Evolutionary conservation across 2,797 vertebrate species (phyloP).

Genomic region (Syndactyla subalaris): DNA sequence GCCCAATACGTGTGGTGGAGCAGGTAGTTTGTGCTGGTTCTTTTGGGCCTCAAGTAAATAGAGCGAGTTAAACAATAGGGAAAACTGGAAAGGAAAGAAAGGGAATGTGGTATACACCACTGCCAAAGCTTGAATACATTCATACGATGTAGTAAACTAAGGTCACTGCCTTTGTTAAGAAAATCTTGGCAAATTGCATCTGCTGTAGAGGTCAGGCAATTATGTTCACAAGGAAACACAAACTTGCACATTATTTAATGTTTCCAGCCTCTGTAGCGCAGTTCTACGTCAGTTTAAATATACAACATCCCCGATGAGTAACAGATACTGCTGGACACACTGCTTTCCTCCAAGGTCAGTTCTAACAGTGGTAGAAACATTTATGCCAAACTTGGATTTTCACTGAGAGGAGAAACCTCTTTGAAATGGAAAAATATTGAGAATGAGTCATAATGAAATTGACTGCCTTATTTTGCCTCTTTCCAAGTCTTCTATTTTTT

Average conservation of each 20-base stretch:
- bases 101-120: background rate
- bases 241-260: constrained; percentile 48
- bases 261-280: constrained; percentile 49
- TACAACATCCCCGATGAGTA: constrained; percentile 49
- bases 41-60: background rate
- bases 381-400: background rate
- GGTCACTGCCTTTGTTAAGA: constrained; percentile 65
- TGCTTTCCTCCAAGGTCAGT: constrained; percentile 24
- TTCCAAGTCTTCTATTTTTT: background rate
- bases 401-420: background rate
- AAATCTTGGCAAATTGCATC: constrained; percentile 60
- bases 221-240: constrained; percentile 65
- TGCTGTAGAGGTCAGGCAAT: constrained; percentile 63
- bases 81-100: constrained; percentile 21
- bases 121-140: constrained; percentile 34
- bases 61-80: constrained; percentile 11
- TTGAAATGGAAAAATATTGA: constrained; percentile 24
- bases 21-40: background rate
- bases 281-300: constrained; percentile 56
- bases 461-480: background rate
- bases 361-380: background rate
- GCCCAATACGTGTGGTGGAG: background rate
- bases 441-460: background rate
- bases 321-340: constrained; percentile 51
- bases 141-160: constrained; percentile 34